phyloP scores from a whole-genome alignment of 2,797 vertebrate genomes.

The Eidolon dupreanum region DNA sequence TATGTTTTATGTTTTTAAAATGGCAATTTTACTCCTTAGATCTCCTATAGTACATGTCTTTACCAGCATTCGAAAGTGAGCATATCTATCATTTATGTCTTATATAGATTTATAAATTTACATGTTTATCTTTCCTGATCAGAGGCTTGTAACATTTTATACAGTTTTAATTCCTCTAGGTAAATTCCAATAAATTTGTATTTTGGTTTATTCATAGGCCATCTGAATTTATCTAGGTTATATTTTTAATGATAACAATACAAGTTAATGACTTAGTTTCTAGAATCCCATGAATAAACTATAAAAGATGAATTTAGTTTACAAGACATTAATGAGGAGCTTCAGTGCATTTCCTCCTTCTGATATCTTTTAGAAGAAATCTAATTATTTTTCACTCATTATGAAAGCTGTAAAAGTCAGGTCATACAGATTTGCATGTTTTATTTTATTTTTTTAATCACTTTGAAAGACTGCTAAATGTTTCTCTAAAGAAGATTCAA shows the following conservation, averaged over 20 bases:
- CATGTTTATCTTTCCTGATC: not conserved
- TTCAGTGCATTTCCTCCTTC: not conserved
- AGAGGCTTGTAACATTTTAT: not conserved
- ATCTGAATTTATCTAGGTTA: constrained; percentile 38
- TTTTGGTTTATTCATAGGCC: constrained; percentile 24
- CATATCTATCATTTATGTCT: not conserved
- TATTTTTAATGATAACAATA: constrained; percentile 55
- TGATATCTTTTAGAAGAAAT: constrained; percentile 39
- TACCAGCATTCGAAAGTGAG: not conserved
- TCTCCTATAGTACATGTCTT: not conserved
- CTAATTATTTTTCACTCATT: constrained; percentile 59
- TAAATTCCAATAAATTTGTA: constrained; percentile 30
- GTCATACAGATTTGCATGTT: constrained; percentile 51
- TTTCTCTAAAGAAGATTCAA: not conserved
- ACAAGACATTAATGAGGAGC: not conserved
- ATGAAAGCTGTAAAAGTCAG: constrained; percentile 59
- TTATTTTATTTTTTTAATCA: constrained; percentile 48
- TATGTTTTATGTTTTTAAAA: not conserved
- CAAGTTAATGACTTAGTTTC: constrained; percentile 47
- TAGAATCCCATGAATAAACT: constrained; percentile 61
- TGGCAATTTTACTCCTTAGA: not conserved
- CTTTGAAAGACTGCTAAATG: not conserved
- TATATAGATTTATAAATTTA: not conserved
- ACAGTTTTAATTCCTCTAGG: not conserved
- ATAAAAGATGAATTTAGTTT: constrained; percentile 48